phyloP scores from a whole-genome alignment of 2,888 invertebrate genomes.

The Watsonalla cultraria region DNA sequence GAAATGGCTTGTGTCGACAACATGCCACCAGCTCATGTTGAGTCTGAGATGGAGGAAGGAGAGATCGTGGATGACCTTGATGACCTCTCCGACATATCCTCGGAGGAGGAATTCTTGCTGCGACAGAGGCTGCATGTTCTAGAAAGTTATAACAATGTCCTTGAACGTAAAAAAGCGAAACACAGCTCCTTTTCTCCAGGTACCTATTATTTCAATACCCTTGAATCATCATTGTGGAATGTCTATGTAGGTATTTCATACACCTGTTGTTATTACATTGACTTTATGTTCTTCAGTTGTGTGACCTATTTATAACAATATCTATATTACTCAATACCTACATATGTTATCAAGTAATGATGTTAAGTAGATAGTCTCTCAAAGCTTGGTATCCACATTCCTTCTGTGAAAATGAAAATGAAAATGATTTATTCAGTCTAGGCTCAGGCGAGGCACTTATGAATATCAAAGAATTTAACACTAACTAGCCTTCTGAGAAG shows the following conservation, averaged over 20 bases:
- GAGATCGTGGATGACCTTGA: constrained; percentile 68
- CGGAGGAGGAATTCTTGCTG: constrained; percentile 67
- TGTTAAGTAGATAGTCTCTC: no score
- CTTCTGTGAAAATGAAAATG: no score
- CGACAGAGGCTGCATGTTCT: constrained; percentile 65
- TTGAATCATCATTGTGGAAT: background rate
- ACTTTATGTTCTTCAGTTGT: background rate
- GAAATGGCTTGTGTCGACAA: constrained; percentile 53
- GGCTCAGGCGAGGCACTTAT: no score
- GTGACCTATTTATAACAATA: no score
- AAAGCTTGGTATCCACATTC: no score
- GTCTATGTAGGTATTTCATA: no score
- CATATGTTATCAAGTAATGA: no score
- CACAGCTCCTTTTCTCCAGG: constrained; percentile 43
- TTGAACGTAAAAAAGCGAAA: constrained; percentile 70
- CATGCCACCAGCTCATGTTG: constrained; percentile 38
- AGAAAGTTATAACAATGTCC: constrained; percentile 70
- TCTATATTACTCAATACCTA: no score
- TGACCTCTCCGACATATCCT: constrained; percentile 69
- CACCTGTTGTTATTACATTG: background rate
- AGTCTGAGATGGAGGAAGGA: constrained; percentile 73
- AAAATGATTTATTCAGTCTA: no score
- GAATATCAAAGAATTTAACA: no score
- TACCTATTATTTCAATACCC: constrained; percentile 18
- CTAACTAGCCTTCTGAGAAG: no score